Conservation (phyloP, 1,140 invertebrate species). For the Acromyrmex echinatior region DNA sequence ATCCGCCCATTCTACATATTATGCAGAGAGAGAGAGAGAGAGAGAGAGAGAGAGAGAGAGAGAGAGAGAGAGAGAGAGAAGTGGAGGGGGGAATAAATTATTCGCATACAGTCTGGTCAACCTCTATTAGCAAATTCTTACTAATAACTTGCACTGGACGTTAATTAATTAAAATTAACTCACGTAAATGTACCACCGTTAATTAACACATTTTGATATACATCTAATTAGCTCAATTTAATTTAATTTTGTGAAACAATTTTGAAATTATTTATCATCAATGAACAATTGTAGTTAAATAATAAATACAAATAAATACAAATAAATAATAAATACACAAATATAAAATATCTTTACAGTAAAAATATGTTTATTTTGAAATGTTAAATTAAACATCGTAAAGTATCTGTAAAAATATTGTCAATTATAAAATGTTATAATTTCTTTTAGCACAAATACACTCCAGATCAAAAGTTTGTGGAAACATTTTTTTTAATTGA, state of each 20-base stretch:
- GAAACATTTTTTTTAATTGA: too few relatives aligned
- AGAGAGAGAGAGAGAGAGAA: not conserved
- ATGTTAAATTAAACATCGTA: not conserved
- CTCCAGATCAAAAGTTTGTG: too few relatives aligned
- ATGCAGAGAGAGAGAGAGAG: not conserved
- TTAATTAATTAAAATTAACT: conserved; percentile 62
- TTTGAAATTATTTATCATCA: not conserved
- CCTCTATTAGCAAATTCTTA: conserved; percentile 56
- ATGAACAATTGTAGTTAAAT: conserved; percentile 4
- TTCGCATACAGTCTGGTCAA: conserved; percentile 41
- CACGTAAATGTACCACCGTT: not conserved
- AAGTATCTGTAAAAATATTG: not conserved
- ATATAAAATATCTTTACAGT: not conserved
- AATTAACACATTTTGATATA: conserved; percentile 40
- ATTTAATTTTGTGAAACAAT: not conserved
- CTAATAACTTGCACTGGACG: conserved; percentile 44
- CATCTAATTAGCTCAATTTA: conserved; percentile 31
- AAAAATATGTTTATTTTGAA: not conserved
- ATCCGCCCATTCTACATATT: conserved; percentile 4
- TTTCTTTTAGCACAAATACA: not conserved
- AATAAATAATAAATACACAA: not conserved
- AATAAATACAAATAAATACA: not conserved
- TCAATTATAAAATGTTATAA: not conserved
- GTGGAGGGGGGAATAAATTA: conserved; percentile 30
- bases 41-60: not conserved